phyloP scores from a whole-genome alignment of 2,888 invertebrate species.

The Polylopha cassiicola region DNA sequence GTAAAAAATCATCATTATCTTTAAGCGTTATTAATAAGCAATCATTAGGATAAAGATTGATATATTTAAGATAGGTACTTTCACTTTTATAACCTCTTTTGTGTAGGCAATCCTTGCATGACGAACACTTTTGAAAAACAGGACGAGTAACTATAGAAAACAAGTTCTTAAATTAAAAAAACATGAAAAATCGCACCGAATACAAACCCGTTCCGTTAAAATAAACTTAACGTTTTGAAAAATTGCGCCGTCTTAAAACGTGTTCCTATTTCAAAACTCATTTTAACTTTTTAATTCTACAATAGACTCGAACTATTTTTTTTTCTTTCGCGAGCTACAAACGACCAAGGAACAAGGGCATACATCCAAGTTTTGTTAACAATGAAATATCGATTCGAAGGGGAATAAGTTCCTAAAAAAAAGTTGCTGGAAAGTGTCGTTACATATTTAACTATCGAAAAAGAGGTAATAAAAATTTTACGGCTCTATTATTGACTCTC shows the following conservation, averaged over 20 bases:
- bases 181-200: conserved; percentile 42
- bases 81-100: no score
- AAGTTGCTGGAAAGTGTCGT: conserved; percentile 7
- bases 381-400: conserved; percentile 39
- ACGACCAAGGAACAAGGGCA: conserved; percentile 46
- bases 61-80: no score
- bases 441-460: conserved; percentile 10
- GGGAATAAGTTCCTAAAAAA: conserved; percentile 31
- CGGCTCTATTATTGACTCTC: conserved; percentile 35
- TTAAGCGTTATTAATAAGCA: no score
- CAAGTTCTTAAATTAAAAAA: conserved; percentile 24
- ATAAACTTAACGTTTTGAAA: conserved; percentile 39
- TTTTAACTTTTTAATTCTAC: conserved; percentile 35
- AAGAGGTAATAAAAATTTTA: conserved; percentile 34
- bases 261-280: conserved; percentile 45
- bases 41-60: no score
- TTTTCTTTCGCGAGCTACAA: conserved; percentile 52
- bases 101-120: conserved; percentile 1
- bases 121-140: conserved; percentile 7
- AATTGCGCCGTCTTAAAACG: conserved; percentile 38
- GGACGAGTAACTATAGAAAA: conserved; percentile 11
- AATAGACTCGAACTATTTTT: conserved; percentile 44
- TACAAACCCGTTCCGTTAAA: conserved; percentile 32
- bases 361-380: conserved; percentile 39
- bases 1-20: no score